Conservation (phyloP, 2,888 invertebrate species). For the Caenorhabditis uteleia region DNA sequence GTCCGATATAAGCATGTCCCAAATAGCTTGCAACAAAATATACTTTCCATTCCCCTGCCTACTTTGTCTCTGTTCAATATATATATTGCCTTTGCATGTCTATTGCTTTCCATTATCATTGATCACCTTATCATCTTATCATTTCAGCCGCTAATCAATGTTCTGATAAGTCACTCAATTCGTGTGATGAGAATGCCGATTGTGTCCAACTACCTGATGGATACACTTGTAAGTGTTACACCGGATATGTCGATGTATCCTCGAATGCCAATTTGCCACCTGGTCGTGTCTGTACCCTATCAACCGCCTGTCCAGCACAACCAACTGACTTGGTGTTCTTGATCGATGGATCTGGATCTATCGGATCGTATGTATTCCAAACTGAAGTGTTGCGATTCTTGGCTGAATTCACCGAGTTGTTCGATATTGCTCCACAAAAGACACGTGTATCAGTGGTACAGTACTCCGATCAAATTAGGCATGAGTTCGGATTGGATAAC, state of each 20-base stretch:
- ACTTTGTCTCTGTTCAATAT: background rate
- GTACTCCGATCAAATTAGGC: slow-evolving; percentile 68
- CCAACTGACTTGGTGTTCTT: slow-evolving; percentile 69
- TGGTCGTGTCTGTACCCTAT: slow-evolving; percentile 69
- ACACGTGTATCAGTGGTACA: slow-evolving; percentile 69
- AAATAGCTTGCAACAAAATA: background rate
- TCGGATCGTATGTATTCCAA: slow-evolving; percentile 69
- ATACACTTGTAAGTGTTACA: slow-evolving; percentile 68
- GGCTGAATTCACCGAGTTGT: slow-evolving; percentile 68
- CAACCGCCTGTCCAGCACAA: slow-evolving; percentile 64
- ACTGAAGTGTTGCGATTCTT: slow-evolving; percentile 68
- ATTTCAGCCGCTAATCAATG: slow-evolving; percentile 48
- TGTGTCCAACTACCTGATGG: slow-evolving; percentile 68
- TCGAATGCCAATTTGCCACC: slow-evolving; percentile 65
- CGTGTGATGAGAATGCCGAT: slow-evolving; percentile 70
- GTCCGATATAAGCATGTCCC: background rate
- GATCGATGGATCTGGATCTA: slow-evolving; percentile 69
- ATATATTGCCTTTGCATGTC: background rate
- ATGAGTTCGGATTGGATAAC: slow-evolving; percentile 68
- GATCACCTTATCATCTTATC: background rate
- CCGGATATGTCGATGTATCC: slow-evolving; percentile 69
- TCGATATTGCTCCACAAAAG: slow-evolving; percentile 68
- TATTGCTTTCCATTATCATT: background rate
- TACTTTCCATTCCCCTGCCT: background rate
- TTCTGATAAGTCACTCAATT: slow-evolving; percentile 58